Evolutionary conservation across 2,113 vertebrate species (phyloP).

Genomic region (Xenus cinereus): DNA sequence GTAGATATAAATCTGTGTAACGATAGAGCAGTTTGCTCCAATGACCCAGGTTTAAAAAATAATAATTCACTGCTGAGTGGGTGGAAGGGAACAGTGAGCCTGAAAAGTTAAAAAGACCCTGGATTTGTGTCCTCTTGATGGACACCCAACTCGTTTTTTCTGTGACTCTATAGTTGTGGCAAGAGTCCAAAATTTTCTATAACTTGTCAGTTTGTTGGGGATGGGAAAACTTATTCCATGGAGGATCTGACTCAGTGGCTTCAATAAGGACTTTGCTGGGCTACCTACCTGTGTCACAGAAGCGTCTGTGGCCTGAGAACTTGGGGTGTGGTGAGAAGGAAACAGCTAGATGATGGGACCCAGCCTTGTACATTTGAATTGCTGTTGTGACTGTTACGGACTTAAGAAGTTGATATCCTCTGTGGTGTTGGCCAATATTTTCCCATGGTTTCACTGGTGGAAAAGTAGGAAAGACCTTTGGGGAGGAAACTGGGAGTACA

Average conservation of each 20-base stretch:
- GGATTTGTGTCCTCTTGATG: neutral
- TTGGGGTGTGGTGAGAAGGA: neutral
- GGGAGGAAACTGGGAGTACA: neutral
- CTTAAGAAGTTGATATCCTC: neutral
- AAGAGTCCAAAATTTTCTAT: neutral
- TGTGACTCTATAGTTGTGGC: neutral
- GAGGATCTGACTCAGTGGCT: neutral
- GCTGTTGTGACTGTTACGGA: neutral
- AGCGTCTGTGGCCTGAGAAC: neutral
- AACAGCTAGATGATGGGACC: neutral
- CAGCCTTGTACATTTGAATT: neutral
- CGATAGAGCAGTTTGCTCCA: neutral
- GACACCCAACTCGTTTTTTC: neutral
- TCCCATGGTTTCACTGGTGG: neutral
- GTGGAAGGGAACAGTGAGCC: neutral
- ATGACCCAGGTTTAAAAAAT: neutral
- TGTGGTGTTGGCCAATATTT: neutral
- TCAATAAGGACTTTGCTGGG: neutral
- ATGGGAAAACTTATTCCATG: neutral
- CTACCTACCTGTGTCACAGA: neutral
- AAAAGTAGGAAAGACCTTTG: neutral
- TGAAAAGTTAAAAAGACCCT: neutral
- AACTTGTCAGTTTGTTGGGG: neutral
- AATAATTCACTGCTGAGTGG: neutral
- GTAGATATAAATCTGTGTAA: neutral